Conservation (phyloP, 2,888 invertebrate genomes). For the Sarcophaga subvicina region DNA sequence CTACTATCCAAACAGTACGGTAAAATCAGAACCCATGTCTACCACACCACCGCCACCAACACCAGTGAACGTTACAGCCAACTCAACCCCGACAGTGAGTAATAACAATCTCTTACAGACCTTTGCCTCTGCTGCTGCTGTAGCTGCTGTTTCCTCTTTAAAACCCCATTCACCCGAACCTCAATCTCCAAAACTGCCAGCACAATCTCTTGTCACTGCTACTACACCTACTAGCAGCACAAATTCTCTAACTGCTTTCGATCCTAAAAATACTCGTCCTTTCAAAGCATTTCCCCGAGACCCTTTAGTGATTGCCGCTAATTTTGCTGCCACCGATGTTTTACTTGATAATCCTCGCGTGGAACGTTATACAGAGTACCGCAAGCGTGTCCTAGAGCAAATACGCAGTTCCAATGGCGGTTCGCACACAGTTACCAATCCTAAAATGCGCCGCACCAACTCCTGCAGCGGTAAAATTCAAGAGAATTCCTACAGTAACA, state of each 20-base stretch:
- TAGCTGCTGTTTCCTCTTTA: constrained; percentile 63
- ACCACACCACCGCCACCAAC: constrained; percentile 66
- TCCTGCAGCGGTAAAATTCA: constrained; percentile 77
- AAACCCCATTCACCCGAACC: constrained; percentile 52
- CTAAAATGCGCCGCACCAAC: constrained; percentile 87
- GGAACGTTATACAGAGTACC: constrained; percentile 88
- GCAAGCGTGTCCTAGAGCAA: constrained; percentile 85
- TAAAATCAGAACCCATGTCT: constrained; percentile 61
- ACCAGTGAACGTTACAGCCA: not conserved
- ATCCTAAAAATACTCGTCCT: constrained; percentile 82
- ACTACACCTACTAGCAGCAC: constrained; percentile 70
- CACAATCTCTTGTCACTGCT: constrained; percentile 48
- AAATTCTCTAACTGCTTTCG: constrained; percentile 44
- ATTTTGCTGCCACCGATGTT: constrained; percentile 83
- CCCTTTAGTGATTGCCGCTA: constrained; percentile 84
- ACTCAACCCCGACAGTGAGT: constrained; percentile 25
- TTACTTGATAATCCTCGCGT: constrained; percentile 84
- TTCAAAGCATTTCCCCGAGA: constrained; percentile 89
- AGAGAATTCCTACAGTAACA: constrained; percentile 76
- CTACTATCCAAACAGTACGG: constrained; percentile 47
- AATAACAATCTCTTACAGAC: constrained; percentile 71
- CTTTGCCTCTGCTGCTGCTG: constrained; percentile 71
- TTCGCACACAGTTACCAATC: constrained; percentile 84
- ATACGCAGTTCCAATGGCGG: constrained; percentile 86
- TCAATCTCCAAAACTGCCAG: constrained; percentile 72